Evolutionary conservation across 2,113 vertebrate species (phyloP).

Genomic region (Gallinago media): DNA sequence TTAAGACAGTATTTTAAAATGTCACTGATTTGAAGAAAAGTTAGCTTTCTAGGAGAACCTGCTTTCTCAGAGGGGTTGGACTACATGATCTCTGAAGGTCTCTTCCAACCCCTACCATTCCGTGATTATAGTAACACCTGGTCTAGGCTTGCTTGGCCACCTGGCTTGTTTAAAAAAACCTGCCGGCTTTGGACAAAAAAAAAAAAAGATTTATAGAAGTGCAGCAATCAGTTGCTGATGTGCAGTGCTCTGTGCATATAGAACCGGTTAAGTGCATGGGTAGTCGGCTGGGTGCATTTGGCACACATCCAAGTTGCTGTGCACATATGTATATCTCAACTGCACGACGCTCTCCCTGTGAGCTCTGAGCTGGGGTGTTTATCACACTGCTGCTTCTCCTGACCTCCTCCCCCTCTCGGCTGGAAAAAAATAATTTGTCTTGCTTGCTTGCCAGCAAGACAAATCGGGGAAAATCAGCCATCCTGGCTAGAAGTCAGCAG

Average conservation of each 20-base stretch:
- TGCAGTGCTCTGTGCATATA: not conserved
- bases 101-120: not conserved
- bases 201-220: not conserved
- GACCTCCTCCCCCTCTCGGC: not conserved
- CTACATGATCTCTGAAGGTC: not conserved
- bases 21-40: not conserved
- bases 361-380: constrained; percentile 16
- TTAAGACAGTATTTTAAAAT: not conserved
- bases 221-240: not conserved
- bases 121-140: not conserved
- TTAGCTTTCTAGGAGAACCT: not conserved
- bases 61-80: not conserved
- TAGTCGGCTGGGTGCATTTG: not conserved
- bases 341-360: not conserved
- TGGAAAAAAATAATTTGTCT: not conserved
- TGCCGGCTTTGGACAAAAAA: not conserved
- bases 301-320: not conserved
- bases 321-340: not conserved
- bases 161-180: not conserved
- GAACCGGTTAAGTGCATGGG: not conserved
- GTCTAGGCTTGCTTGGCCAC: not conserved
- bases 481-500: not conserved
- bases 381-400: not conserved
- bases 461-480: not conserved
- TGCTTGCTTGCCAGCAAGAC: not conserved